Conservation (phyloP, 2,888 invertebrate genomes). For the Caenorhabditis drosophilae region DNA sequence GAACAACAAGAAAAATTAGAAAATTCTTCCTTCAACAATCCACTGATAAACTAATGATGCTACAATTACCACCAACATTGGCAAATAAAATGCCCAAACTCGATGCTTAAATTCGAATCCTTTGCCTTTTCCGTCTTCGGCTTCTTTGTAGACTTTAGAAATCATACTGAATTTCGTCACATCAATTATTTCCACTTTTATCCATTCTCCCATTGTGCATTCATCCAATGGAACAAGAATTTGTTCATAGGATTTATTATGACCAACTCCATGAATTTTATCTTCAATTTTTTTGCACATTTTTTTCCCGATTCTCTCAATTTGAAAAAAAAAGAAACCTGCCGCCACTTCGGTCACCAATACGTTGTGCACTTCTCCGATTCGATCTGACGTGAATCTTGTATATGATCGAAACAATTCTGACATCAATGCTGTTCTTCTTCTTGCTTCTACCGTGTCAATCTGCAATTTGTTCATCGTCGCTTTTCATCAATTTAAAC, state of each 20-base stretch:
- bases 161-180: slow-evolving; percentile 67
- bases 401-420: slow-evolving; percentile 78
- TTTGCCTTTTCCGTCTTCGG: too few relatives aligned
- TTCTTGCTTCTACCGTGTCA: slow-evolving; percentile 77
- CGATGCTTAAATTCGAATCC: not conserved
- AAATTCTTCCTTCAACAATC: not conserved
- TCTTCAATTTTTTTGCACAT: too few relatives aligned
- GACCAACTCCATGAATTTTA: slow-evolving; percentile 86
- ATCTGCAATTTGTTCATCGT: too few relatives aligned
- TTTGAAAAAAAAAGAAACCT: slow-evolving; percentile 10
- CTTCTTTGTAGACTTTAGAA: slow-evolving; percentile 8
- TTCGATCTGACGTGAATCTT: slow-evolving; percentile 77
- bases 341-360: slow-evolving; percentile 91
- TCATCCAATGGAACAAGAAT: slow-evolving; percentile 69
- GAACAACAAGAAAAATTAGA: not conserved
- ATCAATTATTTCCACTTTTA: slow-evolving; percentile 51
- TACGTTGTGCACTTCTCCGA: slow-evolving; percentile 74
- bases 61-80: not conserved
- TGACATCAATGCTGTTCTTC: slow-evolving; percentile 84
- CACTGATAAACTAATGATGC: slow-evolving; percentile 1
- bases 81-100: not conserved
- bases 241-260: slow-evolving; percentile 94
- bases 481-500: too few relatives aligned
- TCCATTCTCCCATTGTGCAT: slow-evolving; percentile 54
- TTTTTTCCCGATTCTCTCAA: not conserved